A percentile compares a stretch with the other conserved stretches of the same genome.
Conservation (phyloP, 2,113 vertebrate species). For the Suricata suricatta region DNA sequence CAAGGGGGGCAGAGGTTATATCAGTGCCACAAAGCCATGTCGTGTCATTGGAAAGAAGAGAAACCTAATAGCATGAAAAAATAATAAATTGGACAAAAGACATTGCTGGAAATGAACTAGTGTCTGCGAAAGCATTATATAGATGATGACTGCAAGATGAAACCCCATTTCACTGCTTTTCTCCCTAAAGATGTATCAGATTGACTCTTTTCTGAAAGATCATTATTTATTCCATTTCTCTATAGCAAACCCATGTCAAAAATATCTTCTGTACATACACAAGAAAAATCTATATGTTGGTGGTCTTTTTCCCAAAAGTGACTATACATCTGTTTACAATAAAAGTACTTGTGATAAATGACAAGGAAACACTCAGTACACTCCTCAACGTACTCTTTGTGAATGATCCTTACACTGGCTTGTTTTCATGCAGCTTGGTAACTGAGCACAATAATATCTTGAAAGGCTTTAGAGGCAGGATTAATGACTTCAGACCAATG, state of each 20-base stretch:
- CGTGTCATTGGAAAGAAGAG: background rate
- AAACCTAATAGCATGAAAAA: background rate
- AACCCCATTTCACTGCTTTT: background rate
- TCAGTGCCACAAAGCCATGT: background rate
- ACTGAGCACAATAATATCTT: background rate
- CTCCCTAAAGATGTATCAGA: background rate
- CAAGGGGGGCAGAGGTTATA: background rate
- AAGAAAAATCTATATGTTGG: background rate
- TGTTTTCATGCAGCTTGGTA: background rate
- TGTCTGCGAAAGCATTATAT: background rate
- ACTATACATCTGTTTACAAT: background rate
- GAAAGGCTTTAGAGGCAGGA: background rate
- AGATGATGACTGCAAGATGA: background rate
- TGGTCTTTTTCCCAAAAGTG: background rate
- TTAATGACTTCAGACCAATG: background rate
- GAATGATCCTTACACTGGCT: background rate
- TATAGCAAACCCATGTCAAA: background rate
- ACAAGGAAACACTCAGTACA: background rate
- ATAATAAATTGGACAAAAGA: background rate
- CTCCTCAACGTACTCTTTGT: background rate
- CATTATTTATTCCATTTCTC: background rate
- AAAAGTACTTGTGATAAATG: background rate
- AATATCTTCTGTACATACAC: background rate
- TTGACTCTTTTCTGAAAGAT: background rate
- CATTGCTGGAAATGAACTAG: background rate